These are phyloP conservation scores for Euphonia xanthogaster DNA, from an alignment of 2,797 vertebrate species.

Conservation along the genomic window DNA sequence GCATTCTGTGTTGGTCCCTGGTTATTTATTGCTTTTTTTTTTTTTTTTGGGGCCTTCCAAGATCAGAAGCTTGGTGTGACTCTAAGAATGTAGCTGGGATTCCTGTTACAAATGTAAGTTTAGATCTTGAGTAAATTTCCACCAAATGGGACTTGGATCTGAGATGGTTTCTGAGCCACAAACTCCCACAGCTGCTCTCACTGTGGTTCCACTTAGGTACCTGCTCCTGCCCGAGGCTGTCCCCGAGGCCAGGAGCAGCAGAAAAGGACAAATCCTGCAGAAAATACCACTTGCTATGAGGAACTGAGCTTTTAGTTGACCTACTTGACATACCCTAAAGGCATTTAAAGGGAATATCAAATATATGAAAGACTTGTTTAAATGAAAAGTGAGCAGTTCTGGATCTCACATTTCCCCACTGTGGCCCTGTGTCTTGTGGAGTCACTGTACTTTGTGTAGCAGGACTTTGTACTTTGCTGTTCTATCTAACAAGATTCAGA, in stretches of 20 bases:
- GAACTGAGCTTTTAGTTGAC: conserved; percentile 47
- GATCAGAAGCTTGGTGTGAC: neutral
- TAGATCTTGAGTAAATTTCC: neutral
- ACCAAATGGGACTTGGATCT: neutral
- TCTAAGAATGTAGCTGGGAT: neutral
- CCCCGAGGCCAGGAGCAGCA: conserved; percentile 3
- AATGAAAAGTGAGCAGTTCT: conserved; percentile 19
- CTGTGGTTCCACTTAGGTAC: neutral
- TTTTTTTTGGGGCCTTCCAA: neutral
- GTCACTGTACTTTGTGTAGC: neutral
- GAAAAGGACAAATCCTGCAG: neutral
- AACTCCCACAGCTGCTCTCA: neutral
- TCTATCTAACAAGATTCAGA: neutral
- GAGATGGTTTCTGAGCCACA: neutral
- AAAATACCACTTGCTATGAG: conserved; percentile 22
- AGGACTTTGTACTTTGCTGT: conserved; percentile 20
- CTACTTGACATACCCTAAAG: conserved; percentile 45
- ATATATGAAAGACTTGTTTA: conserved; percentile 10
- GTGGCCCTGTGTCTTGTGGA: conserved; percentile 9
- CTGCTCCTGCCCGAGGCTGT: conserved; percentile 14
- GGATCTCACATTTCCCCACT: conserved; percentile 8
- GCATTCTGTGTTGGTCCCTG: neutral
- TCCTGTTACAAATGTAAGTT: neutral
- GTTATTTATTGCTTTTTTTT: neutral
- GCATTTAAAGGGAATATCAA: conserved; percentile 36